These are phyloP conservation scores for Macrotis lagotis DNA, from an alignment of 2,113 vertebrate genomes.

Conservation along the genomic window DNA sequence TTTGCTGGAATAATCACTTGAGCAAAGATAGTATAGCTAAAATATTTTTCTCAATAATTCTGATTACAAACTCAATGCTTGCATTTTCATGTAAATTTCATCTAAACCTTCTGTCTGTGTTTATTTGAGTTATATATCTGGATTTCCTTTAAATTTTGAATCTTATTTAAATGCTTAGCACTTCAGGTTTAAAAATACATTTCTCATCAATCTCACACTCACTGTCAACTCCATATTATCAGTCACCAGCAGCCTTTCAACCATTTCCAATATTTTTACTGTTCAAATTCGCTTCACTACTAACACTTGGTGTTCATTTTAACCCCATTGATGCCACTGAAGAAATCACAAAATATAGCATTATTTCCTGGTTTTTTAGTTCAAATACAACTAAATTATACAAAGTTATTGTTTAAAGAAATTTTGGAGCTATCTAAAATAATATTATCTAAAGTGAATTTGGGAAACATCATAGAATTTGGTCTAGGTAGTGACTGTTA, in stretches of 20 bases:
- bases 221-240: not conserved
- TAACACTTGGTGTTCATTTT: accelerated
- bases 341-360: not conserved
- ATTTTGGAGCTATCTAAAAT: not conserved
- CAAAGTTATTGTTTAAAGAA: not conserved
- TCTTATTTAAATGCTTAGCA: conserved; percentile 51
- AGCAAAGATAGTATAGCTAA: conserved; percentile 32
- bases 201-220: conserved; percentile 2
- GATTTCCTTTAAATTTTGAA: not conserved
- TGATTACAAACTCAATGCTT: conserved; percentile 25
- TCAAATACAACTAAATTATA: not conserved
- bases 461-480: not conserved
- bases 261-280: not conserved
- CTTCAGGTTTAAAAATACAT: not conserved
- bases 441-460: not conserved
- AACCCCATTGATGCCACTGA: conserved; percentile 5
- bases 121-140: not conserved
- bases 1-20: conserved; percentile 65
- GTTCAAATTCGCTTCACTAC: not conserved
- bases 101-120: conserved; percentile 1
- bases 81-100: conserved; percentile 45
- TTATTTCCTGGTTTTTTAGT: too few relatives aligned
- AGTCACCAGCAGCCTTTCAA: not conserved
- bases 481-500: not conserved
- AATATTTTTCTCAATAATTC: conserved; percentile 15